Base-by-base conservation (phyloP, 2,797 vertebrate species). In the Paedocypris micromegethes region DNA sequence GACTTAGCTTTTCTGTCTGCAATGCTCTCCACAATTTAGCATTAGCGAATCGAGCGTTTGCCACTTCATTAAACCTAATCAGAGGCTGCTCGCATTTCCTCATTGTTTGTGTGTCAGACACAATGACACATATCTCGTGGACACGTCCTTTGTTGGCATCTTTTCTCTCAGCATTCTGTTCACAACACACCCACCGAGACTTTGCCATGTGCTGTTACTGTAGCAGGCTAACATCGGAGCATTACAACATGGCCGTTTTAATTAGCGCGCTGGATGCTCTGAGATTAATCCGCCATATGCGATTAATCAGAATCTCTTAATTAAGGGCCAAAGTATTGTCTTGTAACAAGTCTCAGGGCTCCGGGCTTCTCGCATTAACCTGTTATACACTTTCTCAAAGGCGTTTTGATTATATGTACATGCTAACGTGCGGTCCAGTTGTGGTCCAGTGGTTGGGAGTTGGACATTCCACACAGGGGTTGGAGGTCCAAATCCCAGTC, bases 301-400 rank as follows among this genome's bases (percentile, higher is more conserved):
- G 83, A 84, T 86, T 86, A 85, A 86, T 86, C 82, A 87, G 80
- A 83, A 86, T 75, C 72, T 83, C 79, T 81, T 87, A 83, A 87
- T 88, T 84, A 86, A 60, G 51, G 41, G 79, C 76, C 78, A 65
- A 64, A 42, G 76, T 77, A 80, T 84, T 78, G 80, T 81, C 79
- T 77, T 70, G 71, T 86, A 84, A 88, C 83, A 78, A 84, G 75
- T 78, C 83, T 71, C 70, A 73, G 68, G 72, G 75, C 66, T 65
- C 72, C 46, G 70, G 75, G 74, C 77, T 64, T 56, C 52, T 64
- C 73, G 70, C 80, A 75, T 82, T 79, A 74, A 76, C 54, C 79
- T 82, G 75, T 75, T 77, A 9, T 9, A 73, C 62, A 58, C 61
- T 70, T 57, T 47, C 78, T 81, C 83, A 80, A 82, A 81, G 80